phyloP scores from a whole-genome alignment of 2,888 invertebrate genomes.

The Lepidochrysops patricia region DNA sequence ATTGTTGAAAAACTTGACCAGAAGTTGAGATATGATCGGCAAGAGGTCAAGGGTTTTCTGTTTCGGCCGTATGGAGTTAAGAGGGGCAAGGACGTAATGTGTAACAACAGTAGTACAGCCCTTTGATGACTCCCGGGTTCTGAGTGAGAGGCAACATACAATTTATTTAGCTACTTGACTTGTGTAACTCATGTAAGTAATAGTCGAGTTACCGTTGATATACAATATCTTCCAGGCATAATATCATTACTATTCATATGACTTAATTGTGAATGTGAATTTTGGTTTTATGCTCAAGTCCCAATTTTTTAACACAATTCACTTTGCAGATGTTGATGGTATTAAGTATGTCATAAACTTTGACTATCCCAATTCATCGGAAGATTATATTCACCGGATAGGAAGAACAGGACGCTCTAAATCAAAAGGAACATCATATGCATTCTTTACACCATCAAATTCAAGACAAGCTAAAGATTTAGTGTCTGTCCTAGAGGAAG shows the following conservation, averaged over 20 bases:
- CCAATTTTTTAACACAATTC: not conserved
- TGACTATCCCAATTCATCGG: slow-evolving; percentile 95
- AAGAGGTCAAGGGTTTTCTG: slow-evolving; percentile 73
- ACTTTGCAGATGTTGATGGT: slow-evolving; percentile 91
- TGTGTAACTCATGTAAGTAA: slow-evolving; percentile 73
- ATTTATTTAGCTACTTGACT: slow-evolving; percentile 49
- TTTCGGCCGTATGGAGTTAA: slow-evolving; percentile 70
- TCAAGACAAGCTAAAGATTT: slow-evolving; percentile 91
- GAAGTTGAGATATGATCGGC: slow-evolving; percentile 52
- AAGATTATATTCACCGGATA: slow-evolving; percentile 96
- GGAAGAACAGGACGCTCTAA: slow-evolving; percentile 93
- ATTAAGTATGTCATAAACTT: slow-evolving; percentile 97
- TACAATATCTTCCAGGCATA: slow-evolving; percentile 15
- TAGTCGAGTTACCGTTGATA: slow-evolving; percentile 54
- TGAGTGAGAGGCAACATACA: slow-evolving; percentile 69
- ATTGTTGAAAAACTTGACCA: slow-evolving; percentile 74
- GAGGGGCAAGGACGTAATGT: slow-evolving; percentile 45
- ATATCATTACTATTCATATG: slow-evolving; percentile 3
- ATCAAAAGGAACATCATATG: slow-evolving; percentile 93
- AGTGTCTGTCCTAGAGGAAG: slow-evolving; percentile 90
- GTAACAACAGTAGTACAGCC: slow-evolving; percentile 43
- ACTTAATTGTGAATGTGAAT: slow-evolving; percentile 22
- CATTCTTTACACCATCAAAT: slow-evolving; percentile 94
- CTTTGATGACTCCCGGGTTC: slow-evolving; percentile 69
- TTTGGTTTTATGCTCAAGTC: slow-evolving; percentile 18